Percentiles rank a stretch among this genome's conserved stretches.
Conservation (phyloP, 2,797 vertebrate species). For the Typhlichthys subterraneus region DNA sequence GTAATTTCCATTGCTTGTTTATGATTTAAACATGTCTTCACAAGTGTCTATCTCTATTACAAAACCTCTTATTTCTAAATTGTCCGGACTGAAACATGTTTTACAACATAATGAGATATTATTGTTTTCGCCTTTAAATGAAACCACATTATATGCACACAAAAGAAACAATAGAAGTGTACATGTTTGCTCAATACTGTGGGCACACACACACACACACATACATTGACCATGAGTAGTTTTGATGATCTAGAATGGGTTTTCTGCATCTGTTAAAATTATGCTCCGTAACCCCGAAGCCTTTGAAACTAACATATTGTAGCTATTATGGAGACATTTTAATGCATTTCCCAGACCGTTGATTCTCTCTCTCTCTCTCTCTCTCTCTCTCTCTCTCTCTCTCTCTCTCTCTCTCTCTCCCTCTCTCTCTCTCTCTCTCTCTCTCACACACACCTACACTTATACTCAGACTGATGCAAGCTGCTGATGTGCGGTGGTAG, state of each 20-base stretch:
- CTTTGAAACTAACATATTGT: conserved; percentile 37
- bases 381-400: background rate
- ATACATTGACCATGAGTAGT: background rate
- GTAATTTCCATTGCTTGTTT: background rate
- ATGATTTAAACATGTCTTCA: background rate
- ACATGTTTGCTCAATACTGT: no score
- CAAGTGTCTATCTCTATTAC: background rate
- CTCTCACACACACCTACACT: background rate
- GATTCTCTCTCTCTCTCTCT: background rate
- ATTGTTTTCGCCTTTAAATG: no score
- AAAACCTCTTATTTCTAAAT: no score
- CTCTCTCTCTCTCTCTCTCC: background rate
- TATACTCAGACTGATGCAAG: background rate
- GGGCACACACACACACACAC: conserved; percentile 1
- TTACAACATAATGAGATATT: no score
- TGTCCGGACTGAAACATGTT: no score
- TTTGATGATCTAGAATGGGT: conserved; percentile 7
- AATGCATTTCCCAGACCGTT: conserved; percentile 29
- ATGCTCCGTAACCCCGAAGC: conserved; percentile 8
- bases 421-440: no score
- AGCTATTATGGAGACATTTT: conserved; percentile 31
- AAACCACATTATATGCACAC: no score
- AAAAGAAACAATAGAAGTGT: no score
- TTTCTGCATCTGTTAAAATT: conserved; percentile 30
- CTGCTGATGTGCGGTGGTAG: no score